A percentile compares a stretch with the other conserved stretches of the same genome.
Conservation (phyloP, 2,797 vertebrate species). For the Chiloscyllium punctatum region DNA sequence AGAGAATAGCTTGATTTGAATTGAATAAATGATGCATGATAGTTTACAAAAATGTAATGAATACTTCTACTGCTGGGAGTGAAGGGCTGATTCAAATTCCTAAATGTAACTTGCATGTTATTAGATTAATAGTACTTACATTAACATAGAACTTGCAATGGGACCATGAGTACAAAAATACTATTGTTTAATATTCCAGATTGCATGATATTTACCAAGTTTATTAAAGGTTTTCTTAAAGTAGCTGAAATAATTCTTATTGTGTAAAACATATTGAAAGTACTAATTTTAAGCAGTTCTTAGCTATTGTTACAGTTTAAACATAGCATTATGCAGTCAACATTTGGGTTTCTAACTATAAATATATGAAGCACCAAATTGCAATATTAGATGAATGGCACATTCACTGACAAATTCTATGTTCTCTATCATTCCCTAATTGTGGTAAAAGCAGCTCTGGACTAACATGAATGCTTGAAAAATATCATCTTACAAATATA, state of each 20-base stretch:
- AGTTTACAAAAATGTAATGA: not conserved
- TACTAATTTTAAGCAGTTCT: not conserved
- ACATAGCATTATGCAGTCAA: not conserved
- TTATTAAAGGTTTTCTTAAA: not conserved
- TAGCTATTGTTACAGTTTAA: not conserved
- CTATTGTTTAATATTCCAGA: not conserved
- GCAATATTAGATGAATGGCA: not conserved
- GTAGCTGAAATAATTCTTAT: not conserved
- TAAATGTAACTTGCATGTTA: not conserved
- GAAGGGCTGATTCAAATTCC: not conserved
- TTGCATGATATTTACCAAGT: not conserved
- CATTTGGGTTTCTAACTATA: not conserved
- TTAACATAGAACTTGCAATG: not conserved
- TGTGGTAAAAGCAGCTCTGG: not conserved
- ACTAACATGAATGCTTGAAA: not conserved
- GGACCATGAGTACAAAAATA: not conserved
- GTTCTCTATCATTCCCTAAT: not conserved
- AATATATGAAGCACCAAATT: not conserved
- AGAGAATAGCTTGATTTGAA: not conserved
- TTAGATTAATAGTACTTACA: not conserved
- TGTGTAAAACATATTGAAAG: not conserved
- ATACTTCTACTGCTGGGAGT: not conserved
- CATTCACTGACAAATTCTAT: not conserved
- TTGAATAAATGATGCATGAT: not conserved
- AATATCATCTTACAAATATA: not conserved